Evolutionary conservation across 2,888 invertebrate genomes (phyloP), one percentile per base, ranked within the genome.

Genomic region (Bombyx huttoni): DNA sequence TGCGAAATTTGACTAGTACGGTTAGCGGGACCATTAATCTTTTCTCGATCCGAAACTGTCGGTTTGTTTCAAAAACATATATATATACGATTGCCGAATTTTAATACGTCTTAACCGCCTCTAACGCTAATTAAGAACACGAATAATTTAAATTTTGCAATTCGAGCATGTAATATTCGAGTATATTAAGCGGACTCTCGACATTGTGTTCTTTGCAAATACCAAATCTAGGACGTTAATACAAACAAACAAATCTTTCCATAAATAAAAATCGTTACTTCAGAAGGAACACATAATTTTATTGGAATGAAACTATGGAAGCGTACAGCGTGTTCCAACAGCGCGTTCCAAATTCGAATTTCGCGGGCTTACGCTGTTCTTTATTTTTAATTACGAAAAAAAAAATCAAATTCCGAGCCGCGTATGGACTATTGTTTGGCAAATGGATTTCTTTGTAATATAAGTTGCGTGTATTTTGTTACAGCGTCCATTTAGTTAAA

Each of bases 371-470:
- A 65, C 70, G 70, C 68, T 70, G 73, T 75, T 78, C 74, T 75
- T 74, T 79, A 75, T 77, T 74, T 24, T 24, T 24, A 24, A 24
- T 24, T 24, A 24, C 24, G 5, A 24, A 24, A 24, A 3, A 24
- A 72, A 81, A 78, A 75, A 80, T 85, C 78, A 79, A 85, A 84
- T 87, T 87, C 73, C 70, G 80, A 80, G 80, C 81, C 81, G 81
- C 80, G 78, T 85, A 78, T 81, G 81, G 81, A 83, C 81, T 83
- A 85, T 85, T 87, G 85, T 85, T 69, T 75, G 67, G 78, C 75
- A 79, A 86, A 83, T 83, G 77, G 78, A 81, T 83, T 81, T 80
- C 78, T 75, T 75, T 77, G 72, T 66, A 69, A 73, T 72, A 72
- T 67, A 68, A 67, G 66, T 78, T 78, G 70, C 75, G 69, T 70